Evolutionary conservation across 2,888 invertebrate species (phyloP).

Genomic region (Crepidodera aurea): DNA sequence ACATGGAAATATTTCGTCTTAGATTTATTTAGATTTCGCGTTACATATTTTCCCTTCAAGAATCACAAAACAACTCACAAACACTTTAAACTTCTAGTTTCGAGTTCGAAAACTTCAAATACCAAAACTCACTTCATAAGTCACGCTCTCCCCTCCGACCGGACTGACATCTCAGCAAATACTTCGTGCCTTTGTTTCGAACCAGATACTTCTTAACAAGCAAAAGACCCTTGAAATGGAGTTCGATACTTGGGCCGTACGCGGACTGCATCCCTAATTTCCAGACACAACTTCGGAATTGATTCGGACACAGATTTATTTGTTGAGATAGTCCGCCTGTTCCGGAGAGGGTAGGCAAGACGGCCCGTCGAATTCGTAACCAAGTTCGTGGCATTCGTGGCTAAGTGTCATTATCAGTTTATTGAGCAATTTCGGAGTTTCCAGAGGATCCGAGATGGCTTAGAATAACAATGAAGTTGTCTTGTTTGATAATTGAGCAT

Average conservation of each 20-base stretch:
- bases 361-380: not conserved
- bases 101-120: constrained; percentile 10
- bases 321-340: constrained; percentile 29
- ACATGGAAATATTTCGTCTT: too few relatives aligned
- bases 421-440: constrained; percentile 22
- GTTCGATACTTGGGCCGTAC: constrained; percentile 23
- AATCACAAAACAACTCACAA: not conserved
- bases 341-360: not conserved
- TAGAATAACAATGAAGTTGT: constrained; percentile 21
- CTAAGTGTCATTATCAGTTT: constrained; percentile 26
- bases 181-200: constrained; percentile 19
- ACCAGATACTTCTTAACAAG: constrained; percentile 29
- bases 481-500: constrained; percentile 19
- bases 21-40: too few relatives aligned
- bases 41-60: not conserved
- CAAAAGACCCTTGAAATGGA: constrained; percentile 24
- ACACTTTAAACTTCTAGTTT: not conserved
- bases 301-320: constrained; percentile 37
- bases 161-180: not conserved
- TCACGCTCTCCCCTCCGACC: not conserved
- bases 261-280: constrained; percentile 27
- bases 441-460: constrained; percentile 5
- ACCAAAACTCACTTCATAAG: constrained; percentile 16
- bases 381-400: constrained; percentile 9
- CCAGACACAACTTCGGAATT: constrained; percentile 21